Conservation (phyloP, 2,888 invertebrate species). For the Stenichneumon culpator region DNA sequence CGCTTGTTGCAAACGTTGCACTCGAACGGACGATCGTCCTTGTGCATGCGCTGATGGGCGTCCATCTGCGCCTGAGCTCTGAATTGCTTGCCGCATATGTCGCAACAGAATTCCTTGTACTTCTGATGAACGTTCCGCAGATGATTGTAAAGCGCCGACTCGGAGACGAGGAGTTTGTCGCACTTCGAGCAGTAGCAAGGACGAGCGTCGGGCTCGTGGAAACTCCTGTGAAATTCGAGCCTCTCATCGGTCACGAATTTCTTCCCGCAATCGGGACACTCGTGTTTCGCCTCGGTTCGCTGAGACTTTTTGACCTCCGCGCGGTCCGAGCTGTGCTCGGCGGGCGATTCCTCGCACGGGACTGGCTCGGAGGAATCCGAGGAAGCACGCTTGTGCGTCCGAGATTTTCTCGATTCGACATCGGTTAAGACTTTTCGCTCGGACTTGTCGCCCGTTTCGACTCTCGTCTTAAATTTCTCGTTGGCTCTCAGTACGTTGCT, state of each 20-base stretch:
- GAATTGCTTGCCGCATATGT: background rate
- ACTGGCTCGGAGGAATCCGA: background rate
- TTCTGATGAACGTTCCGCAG: background rate
- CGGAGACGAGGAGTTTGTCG: background rate
- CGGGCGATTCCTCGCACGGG: background rate
- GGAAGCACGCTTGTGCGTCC: background rate
- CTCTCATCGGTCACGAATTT: background rate
- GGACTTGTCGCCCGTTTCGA: background rate
- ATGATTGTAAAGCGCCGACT: background rate
- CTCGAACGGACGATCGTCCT: background rate
- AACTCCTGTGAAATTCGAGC: background rate
- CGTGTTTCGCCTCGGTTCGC: background rate
- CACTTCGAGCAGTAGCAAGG: background rate
- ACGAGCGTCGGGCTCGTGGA: background rate
- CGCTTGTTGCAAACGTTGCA: background rate
- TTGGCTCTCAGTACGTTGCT: constrained; percentile 52
- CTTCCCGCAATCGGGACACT: background rate
- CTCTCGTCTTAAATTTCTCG: constrained; percentile 17
- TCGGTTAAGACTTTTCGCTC: too few relatives aligned
- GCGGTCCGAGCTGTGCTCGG: background rate
- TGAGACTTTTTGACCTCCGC: background rate
- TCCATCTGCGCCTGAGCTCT: background rate
- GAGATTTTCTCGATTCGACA: background rate
- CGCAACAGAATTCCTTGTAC: background rate
- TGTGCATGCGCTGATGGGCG: background rate